Evolutionary conservation across 64 coral and sea anemone species (phyloP), one percentile per base, ranked within the genome.

Genomic region (Cladopsammia gracilis): DNA sequence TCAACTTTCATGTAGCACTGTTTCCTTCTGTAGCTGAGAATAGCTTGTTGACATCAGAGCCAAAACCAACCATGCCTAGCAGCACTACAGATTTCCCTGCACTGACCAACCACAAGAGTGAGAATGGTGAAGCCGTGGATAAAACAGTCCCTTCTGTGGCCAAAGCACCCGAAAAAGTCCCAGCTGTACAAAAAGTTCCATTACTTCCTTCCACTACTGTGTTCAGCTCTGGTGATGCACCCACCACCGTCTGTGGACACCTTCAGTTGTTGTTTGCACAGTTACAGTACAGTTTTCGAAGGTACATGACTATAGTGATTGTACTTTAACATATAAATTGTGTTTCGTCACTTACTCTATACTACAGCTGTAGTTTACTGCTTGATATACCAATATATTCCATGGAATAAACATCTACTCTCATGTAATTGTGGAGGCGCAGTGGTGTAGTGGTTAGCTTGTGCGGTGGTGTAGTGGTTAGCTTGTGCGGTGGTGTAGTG

Each of bases 251-350:
- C 10, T 96, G 95, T 92, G 94, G 90, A 42, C 98, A 99, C 44
- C 94, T 99, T 19, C 98, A 99, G 48, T 44, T 99, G 58, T 46
- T 99, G 62, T 96, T 99, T 92, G 98, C 98, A 71, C 94, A 99
- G 76, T 70, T 96, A 25, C 94, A 99, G 34, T 96, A 96, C 56
- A 98, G 90, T 77, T 81, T 90, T 51, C 93, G 94, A 78, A 96
- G 91, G 98, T 99, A 86, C 11, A 19, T 60, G 65, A 5, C 50
- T 66, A 50, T 25, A 7, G 2, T 52, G 22, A 25, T 12, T 34
- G 34, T 34, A 34, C 34, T 34, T 34, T 34, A 34, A 34, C 34
- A 34, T 34, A 34, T 34, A 0, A 34, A 34, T 34, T 34, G 34
- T 34, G 34, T 34, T 34, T 34, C 2, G 34, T 34, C 43, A 19